Evolutionary conservation across 2,888 invertebrate species (phyloP), one percentile per base, ranked within the genome.

Genomic region (Eupelmus urozonus): DNA sequence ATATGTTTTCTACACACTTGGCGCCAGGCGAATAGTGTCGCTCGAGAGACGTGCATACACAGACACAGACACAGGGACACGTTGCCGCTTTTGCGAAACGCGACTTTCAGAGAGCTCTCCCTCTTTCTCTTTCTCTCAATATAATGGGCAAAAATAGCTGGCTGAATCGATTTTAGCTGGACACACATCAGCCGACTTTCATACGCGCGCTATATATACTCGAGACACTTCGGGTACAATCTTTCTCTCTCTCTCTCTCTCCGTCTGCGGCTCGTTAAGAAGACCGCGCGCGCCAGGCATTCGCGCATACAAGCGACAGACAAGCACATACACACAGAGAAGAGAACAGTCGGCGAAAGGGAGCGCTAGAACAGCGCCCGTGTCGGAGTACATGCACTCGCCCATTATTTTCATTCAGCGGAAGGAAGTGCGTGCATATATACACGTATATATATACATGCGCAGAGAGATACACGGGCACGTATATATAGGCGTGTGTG

Each of bases 161-260:
- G 79, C 76, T 80, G 79, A 80, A 83, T 83, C 82, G 82, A 82
- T 81, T 81, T 80, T 80, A 79, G 76, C 80, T 77, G 81, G 80
- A 78, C 69, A 76, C 80, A 40, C 69, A 69, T 63, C 45, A 51
- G 76, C 27, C 63, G 70, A 42, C 49, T 55, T 45, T 76, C 34
- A 42, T 45, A 57, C 29, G 55, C 18, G 40, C 13, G 20, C 67
- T 62, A 60, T 60, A 67, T 70, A 76, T 63, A 76, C 13, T 4
- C 16, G 27, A 45, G 62, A 45, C 13, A 13, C 11, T 5, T 23
- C 42, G 29, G 13, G n/a, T 11, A 23, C 45, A 23, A 23, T 16
- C 1, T 18, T 23, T 63, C 25, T 18, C 25, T n/a, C 2, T 51
- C 27, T 59, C 59, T 42, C n/a, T 20, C 40, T n/a, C n/a, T n/a